phyloP scores from a whole-genome alignment of 2,113 vertebrate genomes.

The Castor canadensis region DNA sequence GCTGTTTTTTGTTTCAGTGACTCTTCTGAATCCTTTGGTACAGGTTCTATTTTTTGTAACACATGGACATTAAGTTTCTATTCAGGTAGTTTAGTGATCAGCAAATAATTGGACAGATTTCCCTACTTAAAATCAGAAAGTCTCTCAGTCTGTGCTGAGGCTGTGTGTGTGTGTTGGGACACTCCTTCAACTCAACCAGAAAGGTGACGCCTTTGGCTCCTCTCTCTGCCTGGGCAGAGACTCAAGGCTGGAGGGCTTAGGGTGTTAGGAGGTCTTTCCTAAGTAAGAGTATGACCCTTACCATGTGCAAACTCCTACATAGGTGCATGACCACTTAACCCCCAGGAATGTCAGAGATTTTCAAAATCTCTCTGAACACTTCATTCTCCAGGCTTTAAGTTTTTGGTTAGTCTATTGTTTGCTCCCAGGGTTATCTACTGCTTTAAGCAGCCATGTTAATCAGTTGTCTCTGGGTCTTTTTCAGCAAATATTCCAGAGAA shows the following conservation, averaged over 20 bases:
- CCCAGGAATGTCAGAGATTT: background rate
- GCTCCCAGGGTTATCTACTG: background rate
- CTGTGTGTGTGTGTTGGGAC: background rate
- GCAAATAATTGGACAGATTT: background rate
- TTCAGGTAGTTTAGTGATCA: background rate
- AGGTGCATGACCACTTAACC: background rate
- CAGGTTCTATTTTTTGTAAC: background rate
- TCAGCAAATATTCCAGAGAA: background rate
- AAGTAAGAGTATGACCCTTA: background rate
- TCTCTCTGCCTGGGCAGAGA: background rate
- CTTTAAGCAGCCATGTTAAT: background rate
- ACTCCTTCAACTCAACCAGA: background rate
- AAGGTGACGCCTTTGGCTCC: background rate
- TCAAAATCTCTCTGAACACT: background rate
- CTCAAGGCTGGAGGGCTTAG: background rate
- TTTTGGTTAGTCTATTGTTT: background rate
- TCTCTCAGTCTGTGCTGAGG: background rate
- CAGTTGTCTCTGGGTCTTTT: background rate
- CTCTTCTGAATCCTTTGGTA: background rate
- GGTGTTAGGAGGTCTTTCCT: background rate
- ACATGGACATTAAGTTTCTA: background rate
- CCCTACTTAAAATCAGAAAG: background rate
- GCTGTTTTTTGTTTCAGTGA: background rate
- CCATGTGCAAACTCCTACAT: background rate
- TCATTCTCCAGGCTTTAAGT: background rate